Base-by-base conservation (phyloP, 2,797 vertebrate species). In the Gymnodraco acuticeps region DNA sequence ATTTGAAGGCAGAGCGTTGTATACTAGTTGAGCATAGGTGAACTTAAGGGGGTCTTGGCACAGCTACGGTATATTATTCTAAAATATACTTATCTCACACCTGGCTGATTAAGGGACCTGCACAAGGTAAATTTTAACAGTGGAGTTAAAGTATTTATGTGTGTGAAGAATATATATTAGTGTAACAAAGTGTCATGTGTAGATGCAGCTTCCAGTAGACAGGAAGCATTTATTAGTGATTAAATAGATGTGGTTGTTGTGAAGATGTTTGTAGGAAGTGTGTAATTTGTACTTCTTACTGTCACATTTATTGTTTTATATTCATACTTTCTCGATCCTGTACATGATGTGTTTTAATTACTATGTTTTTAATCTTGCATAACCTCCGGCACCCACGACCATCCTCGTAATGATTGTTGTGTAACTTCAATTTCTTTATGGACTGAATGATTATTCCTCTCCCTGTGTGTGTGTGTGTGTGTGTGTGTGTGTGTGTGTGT, bases 341-440 rank as follows among this genome's bases (percentile, higher is more conserved):
- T 42, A 12, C 4, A 19, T 23, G 4, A 27, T 50, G 15, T 60
- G 3, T 48, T 50, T 17, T 84, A 56, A 3, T 71, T n/a, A 14
- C 19, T 42, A 9, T 61, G 51, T 31, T 19, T 66, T 41, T 67
- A 68, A 52, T 45, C 20, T 46, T 38, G 14, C 17, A 19, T 70
- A 46, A 70, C 7, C 69, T 33, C 15, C 63, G 59, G 52, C 63
- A 47, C 19, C 42, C 64, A 48, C 20, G n/a, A 31, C 15, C 47
- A 19, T 73, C 7, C 7, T 75, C 58, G 23, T 45, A 7, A 33
- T 74, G 50, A 52, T 54, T 74, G 64, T 87, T 83, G 77, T 85
- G 74, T 76, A 79, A 90, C 65, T 67, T 84, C 71, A 60, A 82
- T 89, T 85, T 38, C 61, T 80, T 47, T 72, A 68, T 86, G 56